Base-by-base conservation (phyloP, 2,113 vertebrate genomes). In the Neolamprologus caudopunctatus region DNA sequence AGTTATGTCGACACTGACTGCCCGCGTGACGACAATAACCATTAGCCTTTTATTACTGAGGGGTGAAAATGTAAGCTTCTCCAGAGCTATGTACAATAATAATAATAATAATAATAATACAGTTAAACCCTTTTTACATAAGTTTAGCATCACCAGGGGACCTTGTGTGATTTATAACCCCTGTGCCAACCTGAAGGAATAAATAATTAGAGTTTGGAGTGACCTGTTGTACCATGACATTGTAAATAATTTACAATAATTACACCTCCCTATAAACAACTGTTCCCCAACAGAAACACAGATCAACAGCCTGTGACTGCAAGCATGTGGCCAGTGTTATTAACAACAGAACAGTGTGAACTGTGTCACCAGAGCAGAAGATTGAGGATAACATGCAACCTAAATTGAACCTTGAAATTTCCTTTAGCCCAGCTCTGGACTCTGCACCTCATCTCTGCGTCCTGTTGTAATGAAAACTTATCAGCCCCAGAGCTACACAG, bases 391-490 rank as follows among this genome's bases (percentile, higher is more conserved):
- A 50, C 42, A 19, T 75, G 16, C 42, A 31, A 50, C 3, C 24
- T 50, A 78, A 84, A 2, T 42, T 3, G 8, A 28, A 83, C 54
- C 31, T 57, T 17, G 24, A 83, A 54, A 26, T 10, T 37, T 88
- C 54, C 31, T 88, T 66, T 3, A 55, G 24, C 87, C 19, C 33
- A 45, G 24, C 57, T 83, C 10, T 51, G 40, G 42, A 86, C 51
- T 53, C 28, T 2, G 45, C 66, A 73, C 37, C 42, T 37, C 31
- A 24, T 55, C n/a, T 81, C 58, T 68, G 21, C 51, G 75, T 82
- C 51, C 85, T 81, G 33, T 31, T 80, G 40, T 87, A 87, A 91
- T 91, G 80, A 91, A 91, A 91, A 89, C 50, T 55, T 4, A 66
- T 78, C 71, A 54, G 63, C 82, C 90, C 89, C 57, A 26, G 73